Evolutionary conservation across 2,797 vertebrate species (phyloP), one percentile per base, ranked within the genome.

Genomic region (Chelidonichthys spinosus): DNA sequence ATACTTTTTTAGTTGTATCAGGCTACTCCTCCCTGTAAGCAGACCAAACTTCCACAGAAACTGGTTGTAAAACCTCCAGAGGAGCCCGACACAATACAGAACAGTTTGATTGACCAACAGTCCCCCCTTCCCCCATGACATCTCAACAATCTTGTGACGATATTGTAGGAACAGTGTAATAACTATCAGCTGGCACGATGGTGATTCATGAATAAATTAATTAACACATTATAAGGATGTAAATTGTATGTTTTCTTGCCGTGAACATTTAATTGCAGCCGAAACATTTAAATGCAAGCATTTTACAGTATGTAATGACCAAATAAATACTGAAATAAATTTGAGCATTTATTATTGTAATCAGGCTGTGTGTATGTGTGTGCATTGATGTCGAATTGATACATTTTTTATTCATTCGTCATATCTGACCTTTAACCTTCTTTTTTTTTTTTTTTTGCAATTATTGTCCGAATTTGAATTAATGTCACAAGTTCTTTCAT

Each of bases 301-400:
- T 92, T 92, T 92, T 87, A 89, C 87, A 92, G 91, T 87, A 87
- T 92, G 85, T 91, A 91, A 88, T 91, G 88, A 91, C 87, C 88
- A 88, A 92, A 91, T 93, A 90, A 92, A 93, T 85, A 89, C 83
- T 85, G 84, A 90, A 92, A 91, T 88, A 92, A 88, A 94, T 88
- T 77, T 85, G 77, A 89, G 85, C 84, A 89, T 89, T 85, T 89
- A 83, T 90, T 88, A 88, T 91, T 89, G 86, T 83, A 86, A 64
- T 69, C 56, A 69, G 50, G 43, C 49, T 72, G 75, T 60, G 42
- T 60, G 14, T 56, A 0, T 64, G 61, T 72, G n/a, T 60, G n/a
- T 25, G 25, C 25, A 25, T 7, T 62, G 25, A 43, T 5, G 44
- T 7, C 35, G 10, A 62, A 60, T 11, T 44, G 15, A 18, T n/a